Evolutionary conservation across 1,140 invertebrate species (phyloP).

Genomic region (Drosophila auraria): DNA sequence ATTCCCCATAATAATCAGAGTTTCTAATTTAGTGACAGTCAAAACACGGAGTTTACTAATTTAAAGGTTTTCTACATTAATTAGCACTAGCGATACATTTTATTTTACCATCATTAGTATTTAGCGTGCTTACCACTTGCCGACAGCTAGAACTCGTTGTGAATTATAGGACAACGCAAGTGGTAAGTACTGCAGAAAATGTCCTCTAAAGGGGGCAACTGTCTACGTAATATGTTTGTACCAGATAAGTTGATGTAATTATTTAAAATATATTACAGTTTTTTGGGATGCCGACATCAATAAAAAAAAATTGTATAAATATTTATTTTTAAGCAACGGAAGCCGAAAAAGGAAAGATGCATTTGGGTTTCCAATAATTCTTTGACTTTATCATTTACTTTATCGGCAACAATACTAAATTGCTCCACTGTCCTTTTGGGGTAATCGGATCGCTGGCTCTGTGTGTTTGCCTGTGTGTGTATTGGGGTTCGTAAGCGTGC

Average conservation of each 20-base stretch:
- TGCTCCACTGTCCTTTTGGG: slow-evolving; percentile 50
- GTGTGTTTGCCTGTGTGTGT: slow-evolving; percentile 7
- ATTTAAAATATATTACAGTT: neutral
- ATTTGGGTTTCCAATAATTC: too few species aligned
- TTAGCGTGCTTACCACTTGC: too few species aligned
- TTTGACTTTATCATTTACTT: neutral
- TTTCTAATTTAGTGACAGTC: neutral
- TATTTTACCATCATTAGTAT: too few species aligned
- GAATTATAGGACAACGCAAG: too few species aligned
- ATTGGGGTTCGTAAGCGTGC: slow-evolving; percentile 41
- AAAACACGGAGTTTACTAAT: neutral
- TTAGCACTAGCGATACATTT: neutral
- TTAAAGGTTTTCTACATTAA: neutral
- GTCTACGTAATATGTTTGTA: too few species aligned
- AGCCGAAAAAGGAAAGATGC: too few species aligned
- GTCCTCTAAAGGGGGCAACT: too few species aligned
- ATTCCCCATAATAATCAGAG: neutral
- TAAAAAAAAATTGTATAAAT: too few species aligned
- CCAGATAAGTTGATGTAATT: neutral
- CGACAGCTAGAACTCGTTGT: too few species aligned
- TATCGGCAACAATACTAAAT: neutral
- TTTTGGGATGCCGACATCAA: too few species aligned
- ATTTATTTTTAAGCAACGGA: too few species aligned
- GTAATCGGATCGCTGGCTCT: slow-evolving; percentile 65
- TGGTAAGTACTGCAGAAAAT: too few species aligned